A percentile compares a stretch with the other conserved stretches of the same genome.
Conservation (phyloP, 2,888 invertebrate species). For the Zootermopsis nevadensis region DNA sequence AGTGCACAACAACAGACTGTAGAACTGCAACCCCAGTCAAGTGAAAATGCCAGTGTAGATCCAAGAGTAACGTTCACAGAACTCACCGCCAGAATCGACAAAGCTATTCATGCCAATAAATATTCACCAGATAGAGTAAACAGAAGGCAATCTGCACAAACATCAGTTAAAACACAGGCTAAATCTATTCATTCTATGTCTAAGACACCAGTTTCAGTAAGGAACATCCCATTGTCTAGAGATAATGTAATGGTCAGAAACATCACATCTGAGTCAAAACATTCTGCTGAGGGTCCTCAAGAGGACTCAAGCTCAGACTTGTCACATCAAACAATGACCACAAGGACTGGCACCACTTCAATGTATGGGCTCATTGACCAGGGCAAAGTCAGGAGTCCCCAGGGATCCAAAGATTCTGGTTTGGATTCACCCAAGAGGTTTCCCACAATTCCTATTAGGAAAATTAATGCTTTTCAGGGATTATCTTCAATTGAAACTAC, state of each 20-base stretch:
- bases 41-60: background rate
- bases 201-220: too few relatives aligned
- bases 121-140: background rate
- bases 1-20: background rate
- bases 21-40: too few relatives aligned
- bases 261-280: background rate
- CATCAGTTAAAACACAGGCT: too few relatives aligned
- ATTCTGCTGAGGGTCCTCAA: background rate
- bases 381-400: background rate
- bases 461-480: background rate
- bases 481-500: background rate
- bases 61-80: constrained; percentile 2
- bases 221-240: background rate
- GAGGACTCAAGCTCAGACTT: constrained; percentile 12
- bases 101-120: constrained; percentile 18
- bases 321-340: background rate
- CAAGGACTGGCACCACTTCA: background rate
- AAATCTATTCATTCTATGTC: too few relatives aligned
- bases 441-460: background rate
- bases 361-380: constrained; percentile 4
- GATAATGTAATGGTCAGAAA: background rate
- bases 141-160: background rate
- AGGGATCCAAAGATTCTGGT: constrained; percentile 42
- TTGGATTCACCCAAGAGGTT: constrained; percentile 42
- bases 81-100: constrained; percentile 26